A percentile compares a stretch with the other conserved stretches of the same genome.
Conservation (phyloP, 2,113 vertebrate species). For the Ictidomys tridecemlineatus region DNA sequence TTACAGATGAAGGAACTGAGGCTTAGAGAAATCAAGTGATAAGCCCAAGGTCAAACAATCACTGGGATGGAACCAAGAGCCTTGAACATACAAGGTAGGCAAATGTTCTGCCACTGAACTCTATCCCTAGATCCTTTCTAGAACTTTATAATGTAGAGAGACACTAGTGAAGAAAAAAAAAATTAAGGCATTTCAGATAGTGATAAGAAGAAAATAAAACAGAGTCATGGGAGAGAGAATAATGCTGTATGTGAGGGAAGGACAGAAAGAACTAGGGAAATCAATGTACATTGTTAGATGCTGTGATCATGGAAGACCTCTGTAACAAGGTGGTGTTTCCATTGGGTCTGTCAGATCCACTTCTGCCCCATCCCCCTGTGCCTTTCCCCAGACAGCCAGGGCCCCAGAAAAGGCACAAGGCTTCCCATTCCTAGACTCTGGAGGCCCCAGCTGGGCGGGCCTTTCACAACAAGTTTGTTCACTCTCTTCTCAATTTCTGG, state of each 20-base stretch:
- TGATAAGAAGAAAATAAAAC: constrained; percentile 45
- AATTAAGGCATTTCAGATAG: constrained; percentile 41
- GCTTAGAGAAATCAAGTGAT: constrained; percentile 47
- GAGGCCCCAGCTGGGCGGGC: background rate
- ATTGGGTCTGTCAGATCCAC: background rate
- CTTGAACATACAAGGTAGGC: too few species aligned
- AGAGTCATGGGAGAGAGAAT: background rate
- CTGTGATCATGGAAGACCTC: background rate
- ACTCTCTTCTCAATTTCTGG: background rate
- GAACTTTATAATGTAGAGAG: constrained; percentile 43
- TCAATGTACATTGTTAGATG: background rate
- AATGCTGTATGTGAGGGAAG: too few species aligned
- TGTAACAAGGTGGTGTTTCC: background rate
- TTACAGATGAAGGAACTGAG: constrained; percentile 36
- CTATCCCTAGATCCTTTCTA: background rate
- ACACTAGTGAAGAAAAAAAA: background rate
- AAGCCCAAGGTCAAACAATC: constrained; percentile 6
- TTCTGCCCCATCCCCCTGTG: background rate
- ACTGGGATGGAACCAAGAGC: background rate
- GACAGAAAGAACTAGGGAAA: background rate
- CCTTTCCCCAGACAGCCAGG: background rate
- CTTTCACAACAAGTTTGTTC: background rate
- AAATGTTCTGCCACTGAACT: too few species aligned
- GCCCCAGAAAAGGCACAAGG: background rate
- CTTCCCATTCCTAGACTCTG: background rate